Evolutionary conservation across 2,113 vertebrate genomes (phyloP).

Genomic region (Hyaena hyaena): DNA sequence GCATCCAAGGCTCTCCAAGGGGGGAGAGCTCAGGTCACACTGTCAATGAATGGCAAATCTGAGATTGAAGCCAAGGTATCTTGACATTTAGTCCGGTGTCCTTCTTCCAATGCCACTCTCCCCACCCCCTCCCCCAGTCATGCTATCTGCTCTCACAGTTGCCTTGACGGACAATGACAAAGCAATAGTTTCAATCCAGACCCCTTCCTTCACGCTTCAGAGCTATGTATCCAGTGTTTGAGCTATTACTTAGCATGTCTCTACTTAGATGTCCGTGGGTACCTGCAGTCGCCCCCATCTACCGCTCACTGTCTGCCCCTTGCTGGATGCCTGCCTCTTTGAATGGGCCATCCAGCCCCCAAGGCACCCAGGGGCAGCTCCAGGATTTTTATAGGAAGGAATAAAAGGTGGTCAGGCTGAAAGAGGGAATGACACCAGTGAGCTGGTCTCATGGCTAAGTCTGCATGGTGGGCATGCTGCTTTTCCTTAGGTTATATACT

Average conservation of each 20-base stretch:
- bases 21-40: background rate
- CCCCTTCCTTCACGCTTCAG: background rate
- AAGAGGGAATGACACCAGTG: background rate
- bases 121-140: background rate
- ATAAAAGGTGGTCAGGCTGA: background rate
- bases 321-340: accelerated
- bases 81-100: background rate
- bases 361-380: background rate
- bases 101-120: background rate
- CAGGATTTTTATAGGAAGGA: background rate
- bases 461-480: background rate
- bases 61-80: background rate
- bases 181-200: background rate
- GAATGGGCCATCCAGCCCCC: too few species aligned
- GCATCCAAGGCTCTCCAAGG: accelerated
- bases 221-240: background rate
- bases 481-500: background rate
- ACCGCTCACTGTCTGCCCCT: background rate
- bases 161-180: background rate
- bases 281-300: background rate
- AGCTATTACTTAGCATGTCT: background rate
- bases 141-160: background rate
- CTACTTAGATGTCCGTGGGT: background rate
- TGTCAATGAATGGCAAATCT: background rate
- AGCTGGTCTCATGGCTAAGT: background rate